phyloP scores from a whole-genome alignment of 2,888 invertebrate species.

The Podotricha telesiphe region DNA sequence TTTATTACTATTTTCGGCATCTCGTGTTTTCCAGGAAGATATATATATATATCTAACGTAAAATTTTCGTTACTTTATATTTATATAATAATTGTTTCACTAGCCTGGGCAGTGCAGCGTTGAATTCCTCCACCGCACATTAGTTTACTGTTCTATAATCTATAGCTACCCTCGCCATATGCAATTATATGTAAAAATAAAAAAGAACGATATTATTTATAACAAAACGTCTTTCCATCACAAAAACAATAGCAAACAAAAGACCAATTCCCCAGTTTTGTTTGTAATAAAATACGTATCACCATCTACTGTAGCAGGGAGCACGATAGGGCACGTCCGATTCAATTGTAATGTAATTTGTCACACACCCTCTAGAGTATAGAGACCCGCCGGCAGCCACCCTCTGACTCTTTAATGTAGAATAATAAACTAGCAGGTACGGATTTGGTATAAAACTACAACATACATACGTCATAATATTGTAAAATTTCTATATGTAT shows the following conservation, averaged over 20 bases:
- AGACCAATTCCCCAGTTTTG: constrained; percentile 9
- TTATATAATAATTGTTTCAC: too few species aligned
- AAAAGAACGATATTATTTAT: not conserved
- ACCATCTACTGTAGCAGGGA: constrained; percentile 5
- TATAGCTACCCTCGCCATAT: not conserved
- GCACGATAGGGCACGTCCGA: constrained; percentile 48
- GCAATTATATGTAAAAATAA: not conserved
- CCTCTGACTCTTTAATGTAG: constrained; percentile 29
- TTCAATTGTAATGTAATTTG: constrained; percentile 70
- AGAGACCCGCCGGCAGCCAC: constrained; percentile 38
- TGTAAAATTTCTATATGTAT: not conserved
- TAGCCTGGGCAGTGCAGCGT: too few species aligned
- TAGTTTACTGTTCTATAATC: too few species aligned
- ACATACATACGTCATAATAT: not conserved
- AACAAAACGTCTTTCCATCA: not conserved
- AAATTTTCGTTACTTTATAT: too few species aligned
- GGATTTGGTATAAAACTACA: constrained; percentile 16
- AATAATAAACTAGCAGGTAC: constrained; percentile 37
- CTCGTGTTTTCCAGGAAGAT: too few species aligned
- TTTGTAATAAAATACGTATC: constrained; percentile 29
- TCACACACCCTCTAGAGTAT: constrained; percentile 56
- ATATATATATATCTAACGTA: too few species aligned
- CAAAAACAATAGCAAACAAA: constrained; percentile 21
- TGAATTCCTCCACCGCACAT: too few species aligned
- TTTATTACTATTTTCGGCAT: not conserved